Evolutionary conservation across 2,888 invertebrate genomes (phyloP).

Genomic region (Acleris sparsana): DNA sequence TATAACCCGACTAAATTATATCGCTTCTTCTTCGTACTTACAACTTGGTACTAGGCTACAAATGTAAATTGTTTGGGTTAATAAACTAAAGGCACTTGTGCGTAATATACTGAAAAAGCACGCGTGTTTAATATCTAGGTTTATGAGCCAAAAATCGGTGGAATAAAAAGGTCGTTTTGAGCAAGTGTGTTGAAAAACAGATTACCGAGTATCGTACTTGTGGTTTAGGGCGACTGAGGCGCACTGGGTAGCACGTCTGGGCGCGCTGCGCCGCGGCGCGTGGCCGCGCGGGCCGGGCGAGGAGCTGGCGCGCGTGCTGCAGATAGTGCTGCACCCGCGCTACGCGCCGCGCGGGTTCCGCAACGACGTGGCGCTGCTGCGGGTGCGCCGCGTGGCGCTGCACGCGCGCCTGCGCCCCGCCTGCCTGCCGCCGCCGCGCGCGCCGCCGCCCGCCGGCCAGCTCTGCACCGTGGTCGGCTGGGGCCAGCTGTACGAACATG

Average conservation of each 20-base stretch:
- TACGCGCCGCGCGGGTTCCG: conserved; percentile 90
- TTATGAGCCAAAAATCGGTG: too few species aligned
- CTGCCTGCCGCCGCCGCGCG: conserved; percentile 83
- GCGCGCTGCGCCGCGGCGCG: conserved; percentile 88
- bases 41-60: too few species aligned
- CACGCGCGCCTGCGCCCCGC: conserved; percentile 76
- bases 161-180: too few species aligned
- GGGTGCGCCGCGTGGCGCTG: conserved; percentile 84
- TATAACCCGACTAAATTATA: too few species aligned
- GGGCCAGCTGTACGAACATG: conserved; percentile 91
- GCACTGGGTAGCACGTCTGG: conserved; percentile 91
- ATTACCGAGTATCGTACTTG: too few species aligned
- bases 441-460: conserved; percentile 84
- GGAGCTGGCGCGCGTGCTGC: conserved; percentile 85
- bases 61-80: too few species aligned
- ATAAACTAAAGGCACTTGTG: too few species aligned
- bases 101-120: too few species aligned
- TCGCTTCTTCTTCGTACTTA: too few species aligned
- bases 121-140: too few species aligned
- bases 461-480: conserved; percentile 91
- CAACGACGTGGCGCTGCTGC: conserved; percentile 89
- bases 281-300: conserved; percentile 90
- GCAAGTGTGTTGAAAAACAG: too few species aligned
- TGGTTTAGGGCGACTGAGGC: conserved; percentile 86
- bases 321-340: conserved; percentile 87